phyloP scores from a whole-genome alignment of 2,797 vertebrate species.

The Galaxias olidus region DNA sequence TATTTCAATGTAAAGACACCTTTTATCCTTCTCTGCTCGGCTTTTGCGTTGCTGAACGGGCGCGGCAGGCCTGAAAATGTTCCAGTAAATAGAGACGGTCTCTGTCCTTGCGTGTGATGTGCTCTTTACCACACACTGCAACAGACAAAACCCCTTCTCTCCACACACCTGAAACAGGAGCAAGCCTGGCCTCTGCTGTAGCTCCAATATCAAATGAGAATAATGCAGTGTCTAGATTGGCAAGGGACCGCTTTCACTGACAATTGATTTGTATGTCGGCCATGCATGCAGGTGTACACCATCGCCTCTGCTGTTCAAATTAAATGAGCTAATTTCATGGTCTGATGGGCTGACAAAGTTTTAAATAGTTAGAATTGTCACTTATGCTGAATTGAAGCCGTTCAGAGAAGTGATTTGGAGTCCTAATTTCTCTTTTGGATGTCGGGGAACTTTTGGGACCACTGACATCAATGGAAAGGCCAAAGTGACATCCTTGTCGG shows the following conservation, averaged over 20 bases:
- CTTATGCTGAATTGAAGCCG: constrained; percentile 47
- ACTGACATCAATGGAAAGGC: background rate
- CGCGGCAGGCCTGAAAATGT: background rate
- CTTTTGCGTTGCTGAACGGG: too few species aligned
- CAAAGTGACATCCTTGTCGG: constrained; percentile 12
- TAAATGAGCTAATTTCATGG: constrained; percentile 75
- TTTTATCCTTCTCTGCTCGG: background rate
- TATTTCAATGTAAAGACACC: background rate
- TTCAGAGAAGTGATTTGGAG: constrained; percentile 46
- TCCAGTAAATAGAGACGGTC: too few species aligned
- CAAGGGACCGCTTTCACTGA: constrained; percentile 38
- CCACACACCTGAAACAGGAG: constrained; percentile 10
- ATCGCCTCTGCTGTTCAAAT: constrained; percentile 54
- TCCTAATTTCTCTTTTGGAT: constrained; percentile 42
- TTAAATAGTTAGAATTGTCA: constrained; percentile 48
- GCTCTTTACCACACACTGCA: background rate
- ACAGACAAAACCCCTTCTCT: constrained; percentile 12
- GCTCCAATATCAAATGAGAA: constrained; percentile 33
- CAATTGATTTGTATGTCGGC: constrained; percentile 58
- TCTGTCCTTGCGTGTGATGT: too few species aligned
- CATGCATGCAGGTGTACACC: constrained; percentile 35
- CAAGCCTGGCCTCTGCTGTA: background rate
- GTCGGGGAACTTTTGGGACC: constrained; percentile 12
- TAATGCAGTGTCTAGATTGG: constrained; percentile 26
- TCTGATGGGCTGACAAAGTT: constrained; percentile 63